Base-by-base conservation (phyloP, 2,113 vertebrate genomes). In the Rhinopomastus cyanomelas region DNA sequence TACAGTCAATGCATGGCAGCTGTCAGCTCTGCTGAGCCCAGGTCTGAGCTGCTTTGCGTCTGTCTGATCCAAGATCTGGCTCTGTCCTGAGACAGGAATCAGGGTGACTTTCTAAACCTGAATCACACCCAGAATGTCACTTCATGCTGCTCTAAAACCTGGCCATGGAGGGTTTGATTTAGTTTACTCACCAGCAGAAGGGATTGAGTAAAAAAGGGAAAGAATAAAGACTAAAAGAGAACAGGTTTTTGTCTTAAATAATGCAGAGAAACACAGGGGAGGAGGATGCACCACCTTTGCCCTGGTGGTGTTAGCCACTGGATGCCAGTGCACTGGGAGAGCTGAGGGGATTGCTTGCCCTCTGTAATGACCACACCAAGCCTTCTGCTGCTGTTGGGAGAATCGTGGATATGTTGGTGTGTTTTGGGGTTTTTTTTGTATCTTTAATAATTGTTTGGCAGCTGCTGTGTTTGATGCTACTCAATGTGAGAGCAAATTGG, bases 401-500 rank as follows among this genome's bases (percentile, higher is more conserved):
- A 15, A 42, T 42, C 11, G 11, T 42, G 39, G 39, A 42, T 42
- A 15, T 11, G 39, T 42, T 42, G 39, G 39, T 68, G 53, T 29
- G 39, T 42, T 11, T 42, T 42, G 39, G 5, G 26, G 34, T 19
- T 57, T 21, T 46, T 44, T 52, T 36, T 26, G 1, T 51, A 21
- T 23, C 60, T 81, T 69, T 79, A 82, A 55, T 91, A 80, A 83
- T 85, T 91, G 21, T 12, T 86, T 81, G 90, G 80, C 90, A 93
- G 83, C 88, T 64, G 42, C 81, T 72, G 52, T 11, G 37, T 64
- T 90, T n/a, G 39, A 56, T 2, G 44, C 3, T 17, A 36, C 65
- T 93, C 65, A 52, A 39, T 84, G 68, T 16, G 64, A 60, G 69
- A 93, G 77, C 73, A 95, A 95, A 95, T 91, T 95, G 90, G 73